Evolutionary conservation across 2,113 vertebrate genomes (phyloP), one percentile per base, ranked within the genome.

Genomic region (Ploceus nigricollis): DNA sequence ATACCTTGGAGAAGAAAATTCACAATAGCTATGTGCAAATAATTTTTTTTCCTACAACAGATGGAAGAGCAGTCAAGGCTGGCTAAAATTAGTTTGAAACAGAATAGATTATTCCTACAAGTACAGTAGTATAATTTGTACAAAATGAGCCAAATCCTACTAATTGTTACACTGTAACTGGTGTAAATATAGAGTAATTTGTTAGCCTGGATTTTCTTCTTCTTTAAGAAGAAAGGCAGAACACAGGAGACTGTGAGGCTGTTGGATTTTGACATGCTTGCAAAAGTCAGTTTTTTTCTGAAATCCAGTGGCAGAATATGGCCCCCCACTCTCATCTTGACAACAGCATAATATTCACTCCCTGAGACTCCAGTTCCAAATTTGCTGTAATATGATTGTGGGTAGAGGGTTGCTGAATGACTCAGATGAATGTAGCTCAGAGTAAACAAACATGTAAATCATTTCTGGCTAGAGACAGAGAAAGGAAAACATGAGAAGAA

Each of bases 391-490:
- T 95, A 5, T 78, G 85, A 82, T 93, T 94, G 88, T 81, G 87
- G 95, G 82, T 88, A 95, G 95, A 96, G 79, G 83, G 88, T 76
- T 97, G 96, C 90, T 96, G 86, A 95, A 87, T 97, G 96, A 97
- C 92, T 98, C 96, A 97, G 96, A 96, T 96, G 71, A 95, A 96
- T 96, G 93, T 93, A 93, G 86, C 83, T 97, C 80, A 77, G 95
- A 94, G 97, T 97, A 97, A 98, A 97, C 97, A 98, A 97, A 96
- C 87, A 94, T 96, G 94, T 94, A 97, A 93, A 97, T 94, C 88
- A 97, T 93, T 95, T 82, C 94, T 92, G 89, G 65, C 82, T 82
- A 68, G 73, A 75, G 82, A 84, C n/a, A 69, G 73, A 69, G 79
- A 54, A 58, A 25, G 54, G 23, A 51, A 85, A 92, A 75, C 87